phyloP scores from a whole-genome alignment of 2,888 invertebrate species.

The Metallyticus violacea region DNA sequence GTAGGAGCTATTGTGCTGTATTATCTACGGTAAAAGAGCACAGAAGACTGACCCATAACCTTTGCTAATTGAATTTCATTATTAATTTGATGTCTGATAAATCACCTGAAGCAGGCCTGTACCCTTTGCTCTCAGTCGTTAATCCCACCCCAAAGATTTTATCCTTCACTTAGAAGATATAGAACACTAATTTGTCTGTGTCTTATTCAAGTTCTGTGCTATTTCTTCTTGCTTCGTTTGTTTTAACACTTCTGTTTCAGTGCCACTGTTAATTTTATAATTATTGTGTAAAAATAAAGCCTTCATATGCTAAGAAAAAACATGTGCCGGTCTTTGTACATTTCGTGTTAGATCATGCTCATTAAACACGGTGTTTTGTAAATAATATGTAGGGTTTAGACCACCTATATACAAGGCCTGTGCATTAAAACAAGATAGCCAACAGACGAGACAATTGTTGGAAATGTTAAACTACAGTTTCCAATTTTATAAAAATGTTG shows the following conservation, averaged over 20 bases:
- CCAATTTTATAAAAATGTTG: no score
- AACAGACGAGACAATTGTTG: no score
- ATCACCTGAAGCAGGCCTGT: neutral
- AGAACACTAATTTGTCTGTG: neutral
- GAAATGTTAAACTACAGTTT: no score
- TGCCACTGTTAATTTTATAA: neutral
- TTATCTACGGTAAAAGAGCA: conserved; percentile 8
- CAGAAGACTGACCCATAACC: conserved; percentile 22
- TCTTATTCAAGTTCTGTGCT: neutral
- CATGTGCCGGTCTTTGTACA: no score
- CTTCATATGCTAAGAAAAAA: neutral
- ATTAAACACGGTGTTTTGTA: neutral
- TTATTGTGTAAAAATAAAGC: neutral
- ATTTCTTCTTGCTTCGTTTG: no score
- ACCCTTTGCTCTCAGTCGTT: neutral
- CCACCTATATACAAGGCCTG: no score
- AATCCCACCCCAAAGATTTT: neutral
- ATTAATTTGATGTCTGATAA: conserved; percentile 25
- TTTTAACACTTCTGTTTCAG: neutral
- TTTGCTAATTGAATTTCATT: conserved; percentile 32
- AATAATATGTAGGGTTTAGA: no score
- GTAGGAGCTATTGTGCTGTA: neutral
- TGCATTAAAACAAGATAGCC: no score
- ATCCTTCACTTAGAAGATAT: neutral
- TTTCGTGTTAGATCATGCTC: neutral